Conservation (phyloP, 1,140 invertebrate species). For the Achatina immaculata region DNA sequence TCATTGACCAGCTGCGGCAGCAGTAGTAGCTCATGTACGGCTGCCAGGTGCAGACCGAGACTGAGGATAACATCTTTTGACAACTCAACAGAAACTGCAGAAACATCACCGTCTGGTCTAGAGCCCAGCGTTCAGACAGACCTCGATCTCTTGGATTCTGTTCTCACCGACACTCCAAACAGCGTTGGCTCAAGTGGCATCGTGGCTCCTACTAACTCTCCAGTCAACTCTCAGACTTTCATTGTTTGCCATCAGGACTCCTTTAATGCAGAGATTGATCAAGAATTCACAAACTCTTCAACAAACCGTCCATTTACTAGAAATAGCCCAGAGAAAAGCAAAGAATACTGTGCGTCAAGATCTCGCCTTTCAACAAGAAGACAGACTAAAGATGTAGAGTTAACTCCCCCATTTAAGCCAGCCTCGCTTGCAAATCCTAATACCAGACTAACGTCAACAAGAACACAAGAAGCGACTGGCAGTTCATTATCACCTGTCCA, state of each 20-base stretch:
- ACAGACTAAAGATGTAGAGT: background rate
- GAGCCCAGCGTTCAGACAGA: slow-evolving; percentile 34
- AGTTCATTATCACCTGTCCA: background rate
- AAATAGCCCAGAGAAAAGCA: too few relatives aligned
- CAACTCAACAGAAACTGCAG: background rate
- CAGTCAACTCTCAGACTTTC: slow-evolving; percentile 52
- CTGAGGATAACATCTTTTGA: too few relatives aligned
- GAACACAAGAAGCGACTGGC: background rate
- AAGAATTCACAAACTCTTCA: background rate
- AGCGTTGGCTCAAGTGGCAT: slow-evolving; percentile 64
- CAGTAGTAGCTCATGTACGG: slow-evolving; percentile 34
- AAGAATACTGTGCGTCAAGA: background rate
- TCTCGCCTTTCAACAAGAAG: too few relatives aligned
- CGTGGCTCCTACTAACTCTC: slow-evolving; percentile 59
- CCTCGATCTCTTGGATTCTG: slow-evolving; percentile 52
- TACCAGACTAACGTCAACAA: background rate
- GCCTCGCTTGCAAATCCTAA: background rate
- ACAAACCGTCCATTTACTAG: background rate
- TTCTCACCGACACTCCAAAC: slow-evolving; percentile 62
- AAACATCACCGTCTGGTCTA: background rate
- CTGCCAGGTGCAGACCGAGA: slow-evolving; percentile 40
- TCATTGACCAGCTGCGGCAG: slow-evolving; percentile 56
- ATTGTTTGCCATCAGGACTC: too few relatives aligned
- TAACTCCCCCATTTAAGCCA: background rate
- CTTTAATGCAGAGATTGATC: background rate